phyloP scores from a whole-genome alignment of 2,113 vertebrate genomes.

The Hippocampus barbouri region DNA sequence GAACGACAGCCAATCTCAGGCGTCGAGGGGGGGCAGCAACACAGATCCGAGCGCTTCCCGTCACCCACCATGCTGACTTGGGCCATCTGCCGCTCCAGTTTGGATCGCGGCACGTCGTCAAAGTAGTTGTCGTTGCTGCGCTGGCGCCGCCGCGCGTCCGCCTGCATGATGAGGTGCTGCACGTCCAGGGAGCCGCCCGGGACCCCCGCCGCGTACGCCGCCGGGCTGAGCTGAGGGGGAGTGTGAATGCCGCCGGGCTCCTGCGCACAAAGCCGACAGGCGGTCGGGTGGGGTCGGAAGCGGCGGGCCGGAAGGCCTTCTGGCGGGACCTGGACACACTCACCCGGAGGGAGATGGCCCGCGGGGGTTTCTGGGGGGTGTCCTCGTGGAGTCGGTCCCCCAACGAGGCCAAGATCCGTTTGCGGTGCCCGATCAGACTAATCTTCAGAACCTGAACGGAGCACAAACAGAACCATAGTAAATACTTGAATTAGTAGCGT shows the following conservation, averaged over 20 bases:
- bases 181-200: slow-evolving; percentile 90
- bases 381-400: slow-evolving; percentile 95
- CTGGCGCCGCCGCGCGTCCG: slow-evolving; percentile 95
- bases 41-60: neutral
- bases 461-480: slow-evolving; percentile 10
- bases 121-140: slow-evolving; percentile 99
- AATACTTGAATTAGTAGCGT: neutral
- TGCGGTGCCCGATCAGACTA: slow-evolving; percentile 90
- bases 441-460: slow-evolving; percentile 89
- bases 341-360: slow-evolving; percentile 93
- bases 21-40: neutral
- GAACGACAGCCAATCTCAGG: slow-evolving; percentile 54
- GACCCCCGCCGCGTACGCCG: slow-evolving; percentile 86
- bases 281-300: neutral
- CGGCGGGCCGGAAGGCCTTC: neutral
- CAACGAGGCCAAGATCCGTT: slow-evolving; percentile 90
- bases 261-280: slow-evolving; percentile 55
- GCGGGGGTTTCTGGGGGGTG: slow-evolving; percentile 90
- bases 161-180: slow-evolving; percentile 99
- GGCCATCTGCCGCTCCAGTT: slow-evolving; percentile 99
- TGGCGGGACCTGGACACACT: slow-evolving; percentile 39
- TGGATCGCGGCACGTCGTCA: slow-evolving; percentile 96
- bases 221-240: slow-evolving; percentile 94
- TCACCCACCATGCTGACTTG: slow-evolving; percentile 91
- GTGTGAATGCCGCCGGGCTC: slow-evolving; percentile 96